These are phyloP conservation scores for Aspidoscelis tigris DNA, from an alignment of 2,113 vertebrate genomes.

Conservation along the genomic window DNA sequence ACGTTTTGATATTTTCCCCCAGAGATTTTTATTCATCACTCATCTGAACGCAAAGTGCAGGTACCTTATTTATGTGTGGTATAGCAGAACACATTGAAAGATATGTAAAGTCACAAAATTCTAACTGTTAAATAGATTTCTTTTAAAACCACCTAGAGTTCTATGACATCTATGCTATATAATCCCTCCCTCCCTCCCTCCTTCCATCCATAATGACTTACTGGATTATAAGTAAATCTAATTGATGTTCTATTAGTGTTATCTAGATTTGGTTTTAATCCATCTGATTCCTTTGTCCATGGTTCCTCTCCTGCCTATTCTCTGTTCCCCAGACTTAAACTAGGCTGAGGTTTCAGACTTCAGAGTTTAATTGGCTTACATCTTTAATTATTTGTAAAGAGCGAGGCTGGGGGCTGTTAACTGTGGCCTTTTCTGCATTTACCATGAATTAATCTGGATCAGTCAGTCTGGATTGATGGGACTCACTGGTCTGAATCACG, in stretches of 20 bases:
- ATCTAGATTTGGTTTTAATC: not conserved
- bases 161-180: no score
- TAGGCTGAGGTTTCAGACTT: not conserved
- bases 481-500: no score
- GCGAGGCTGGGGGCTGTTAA: no score
- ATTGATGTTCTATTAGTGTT: not conserved
- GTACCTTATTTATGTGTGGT: not conserved
- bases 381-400: no score
- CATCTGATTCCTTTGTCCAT: not conserved
- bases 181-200: no score
- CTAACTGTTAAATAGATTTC: not conserved
- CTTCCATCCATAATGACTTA: not conserved
- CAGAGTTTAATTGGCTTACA: not conserved
- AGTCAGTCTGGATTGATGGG: no score
- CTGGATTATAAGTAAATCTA: not conserved
- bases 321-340: not conserved
- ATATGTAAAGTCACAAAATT: no score
- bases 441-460: no score
- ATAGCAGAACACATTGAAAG: not conserved
- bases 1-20: not conserved
- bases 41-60: not conserved
- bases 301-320: not conserved
- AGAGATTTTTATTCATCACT: not conserved
- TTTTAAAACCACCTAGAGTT: no score
- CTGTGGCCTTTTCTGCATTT: no score